These are phyloP conservation scores for Erebia aethiops DNA, from an alignment of 2,888 invertebrate genomes.

Conservation along the genomic window DNA sequence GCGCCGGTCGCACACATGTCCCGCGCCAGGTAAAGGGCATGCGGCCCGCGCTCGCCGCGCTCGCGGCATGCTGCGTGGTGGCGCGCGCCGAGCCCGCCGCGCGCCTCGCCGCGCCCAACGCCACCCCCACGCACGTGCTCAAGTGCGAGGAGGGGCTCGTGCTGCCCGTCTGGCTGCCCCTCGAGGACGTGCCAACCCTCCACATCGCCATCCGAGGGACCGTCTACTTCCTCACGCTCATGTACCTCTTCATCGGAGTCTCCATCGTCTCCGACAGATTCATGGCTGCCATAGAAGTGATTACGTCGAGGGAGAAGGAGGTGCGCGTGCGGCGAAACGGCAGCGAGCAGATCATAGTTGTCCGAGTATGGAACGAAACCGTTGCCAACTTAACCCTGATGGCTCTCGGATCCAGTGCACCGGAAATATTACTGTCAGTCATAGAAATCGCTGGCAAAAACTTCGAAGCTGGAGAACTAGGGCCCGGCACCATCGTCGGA, in stretches of 20 bases:
- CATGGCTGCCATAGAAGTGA: conserved; percentile 99
- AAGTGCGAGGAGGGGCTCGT: conserved; percentile 93
- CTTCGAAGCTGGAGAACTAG: conserved; percentile 97
- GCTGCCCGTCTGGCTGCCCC: conserved; percentile 95
- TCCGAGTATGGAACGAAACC: conserved; percentile 99
- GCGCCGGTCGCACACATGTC: conserved; percentile 74
- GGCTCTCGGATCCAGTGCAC: conserved; percentile 99
- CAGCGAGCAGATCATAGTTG: conserved; percentile 94
- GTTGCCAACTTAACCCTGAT: conserved; percentile 99
- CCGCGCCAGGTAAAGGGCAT: conserved; percentile 72
- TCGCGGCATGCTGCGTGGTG: conserved; percentile 76
- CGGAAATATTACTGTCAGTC: conserved; percentile 98
- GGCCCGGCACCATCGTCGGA: conserved; percentile 99
- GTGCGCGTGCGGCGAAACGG: conserved; percentile 94
- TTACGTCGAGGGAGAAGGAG: conserved; percentile 98
- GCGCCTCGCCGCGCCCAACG: conserved; percentile 66
- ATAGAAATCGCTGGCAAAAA: conserved; percentile 98
- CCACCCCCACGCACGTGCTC: conserved; percentile 67
- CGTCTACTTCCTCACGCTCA: conserved; percentile 93
- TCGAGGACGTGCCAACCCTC: conserved; percentile 87
- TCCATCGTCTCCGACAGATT: conserved; percentile 99
- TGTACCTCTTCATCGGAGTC: conserved; percentile 99
- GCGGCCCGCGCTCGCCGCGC: conserved; percentile 78
- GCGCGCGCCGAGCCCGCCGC: conserved; percentile 72
- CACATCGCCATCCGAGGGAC: conserved; percentile 93